Evolutionary conservation across 1,140 invertebrate species (phyloP).

Genomic region (Tetramorium parvispinum): DNA sequence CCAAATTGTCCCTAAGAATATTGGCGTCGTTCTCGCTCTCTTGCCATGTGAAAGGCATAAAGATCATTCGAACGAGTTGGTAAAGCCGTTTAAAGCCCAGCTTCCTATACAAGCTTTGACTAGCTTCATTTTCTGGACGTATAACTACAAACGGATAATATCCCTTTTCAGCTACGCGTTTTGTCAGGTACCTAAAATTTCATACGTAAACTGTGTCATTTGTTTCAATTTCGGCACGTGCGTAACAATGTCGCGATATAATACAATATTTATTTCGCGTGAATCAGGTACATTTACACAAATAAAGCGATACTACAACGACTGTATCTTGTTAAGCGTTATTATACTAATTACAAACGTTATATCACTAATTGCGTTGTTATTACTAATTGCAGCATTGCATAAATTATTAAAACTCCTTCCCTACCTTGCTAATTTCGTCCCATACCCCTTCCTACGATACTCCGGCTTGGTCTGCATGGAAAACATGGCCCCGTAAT

Average conservation of each 20-base stretch:
- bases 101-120: conserved; percentile 92
- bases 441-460: conserved; percentile 90
- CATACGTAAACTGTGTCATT: not conserved
- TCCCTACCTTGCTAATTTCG: conserved; percentile 82
- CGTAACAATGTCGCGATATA: not conserved
- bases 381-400: not conserved
- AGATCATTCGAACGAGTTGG: conserved; percentile 91
- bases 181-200: conserved; percentile 86
- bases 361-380: too few relatives aligned
- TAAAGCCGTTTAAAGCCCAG: conserved; percentile 92
- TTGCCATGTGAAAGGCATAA: conserved; percentile 86
- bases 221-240: not conserved
- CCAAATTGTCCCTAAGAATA: conserved; percentile 78
- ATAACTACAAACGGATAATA: conserved; percentile 94
- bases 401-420: not conserved
- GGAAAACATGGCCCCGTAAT: conserved; percentile 96
- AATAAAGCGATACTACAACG: not conserved
- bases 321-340: not conserved
- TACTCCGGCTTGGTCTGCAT: conserved; percentile 94
- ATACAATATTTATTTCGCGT: not conserved
- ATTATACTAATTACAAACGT: not conserved
- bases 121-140: conserved; percentile 93
- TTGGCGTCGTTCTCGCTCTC: conserved; percentile 72
- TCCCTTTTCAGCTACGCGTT: conserved; percentile 90
- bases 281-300: not conserved